These are phyloP conservation scores for Acronicta leporina DNA, from an alignment of 2,888 invertebrate genomes.

Conservation along the genomic window DNA sequence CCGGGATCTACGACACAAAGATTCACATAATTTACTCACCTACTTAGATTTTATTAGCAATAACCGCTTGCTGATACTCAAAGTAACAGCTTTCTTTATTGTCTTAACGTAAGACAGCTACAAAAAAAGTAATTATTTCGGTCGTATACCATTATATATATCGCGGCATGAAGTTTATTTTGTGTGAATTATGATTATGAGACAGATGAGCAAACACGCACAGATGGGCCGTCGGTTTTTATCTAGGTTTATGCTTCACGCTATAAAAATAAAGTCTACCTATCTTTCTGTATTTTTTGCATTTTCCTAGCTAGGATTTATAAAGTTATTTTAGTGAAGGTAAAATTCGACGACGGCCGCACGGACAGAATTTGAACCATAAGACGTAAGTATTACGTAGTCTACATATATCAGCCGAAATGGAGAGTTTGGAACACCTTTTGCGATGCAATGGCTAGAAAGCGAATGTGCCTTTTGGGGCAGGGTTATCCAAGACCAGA, in stretches of 20 bases:
- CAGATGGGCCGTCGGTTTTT: conserved; percentile 1
- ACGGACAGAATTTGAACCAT: too few species aligned
- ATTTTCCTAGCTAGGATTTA: too few species aligned
- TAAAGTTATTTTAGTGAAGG: too few species aligned
- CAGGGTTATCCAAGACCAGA: too few species aligned
- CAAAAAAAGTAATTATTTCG: conserved; percentile 45
- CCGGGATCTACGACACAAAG: too few species aligned
- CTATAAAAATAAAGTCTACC: neutral
- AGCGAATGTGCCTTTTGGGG: too few species aligned
- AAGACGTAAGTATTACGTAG: too few species aligned
- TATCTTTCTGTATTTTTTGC: too few species aligned
- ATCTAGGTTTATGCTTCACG: conserved; percentile 4
- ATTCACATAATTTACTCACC: conserved; percentile 4
- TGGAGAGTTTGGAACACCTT: too few species aligned
- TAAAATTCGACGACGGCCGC: too few species aligned
- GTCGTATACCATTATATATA: conserved; percentile 36
- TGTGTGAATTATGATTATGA: conserved; percentile 29
- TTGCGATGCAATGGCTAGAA: too few species aligned
- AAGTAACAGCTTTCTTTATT: conserved; percentile 41
- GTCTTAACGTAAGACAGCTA: conserved; percentile 20
- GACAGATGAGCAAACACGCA: conserved; percentile 4
- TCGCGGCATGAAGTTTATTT: conserved; percentile 15
- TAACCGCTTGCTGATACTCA: conserved; percentile 42
- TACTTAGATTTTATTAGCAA: conserved; percentile 50
- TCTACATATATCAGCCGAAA: too few species aligned